These are phyloP conservation scores for Styela plicata DNA, from an alignment of 23 tunicate species.

Conservation along the genomic window DNA sequence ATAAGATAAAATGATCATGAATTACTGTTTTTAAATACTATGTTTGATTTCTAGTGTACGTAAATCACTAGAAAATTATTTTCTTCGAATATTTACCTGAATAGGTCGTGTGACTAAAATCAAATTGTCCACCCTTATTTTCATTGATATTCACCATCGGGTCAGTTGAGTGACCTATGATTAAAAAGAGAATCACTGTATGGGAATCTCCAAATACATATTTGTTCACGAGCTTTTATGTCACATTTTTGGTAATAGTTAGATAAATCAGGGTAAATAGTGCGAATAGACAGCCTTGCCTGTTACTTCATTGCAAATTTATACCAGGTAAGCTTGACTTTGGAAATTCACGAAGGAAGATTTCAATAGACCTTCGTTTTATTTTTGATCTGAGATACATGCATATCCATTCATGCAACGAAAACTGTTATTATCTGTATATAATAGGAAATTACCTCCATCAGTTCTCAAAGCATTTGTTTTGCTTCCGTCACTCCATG, in stretches of 20 bases:
- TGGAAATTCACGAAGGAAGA: background rate
- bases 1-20: no score
- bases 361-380: background rate
- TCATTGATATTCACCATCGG: background rate
- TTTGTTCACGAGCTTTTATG: background rate
- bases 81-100: background rate
- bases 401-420: background rate
- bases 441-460: no score
- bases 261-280: background rate
- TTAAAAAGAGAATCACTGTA: background rate
- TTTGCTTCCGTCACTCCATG: background rate
- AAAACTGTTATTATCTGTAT: background rate
- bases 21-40: no score
- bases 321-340: no score
- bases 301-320: no score
- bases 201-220: background rate
- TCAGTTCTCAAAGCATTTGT: background rate
- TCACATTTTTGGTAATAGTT: background rate
- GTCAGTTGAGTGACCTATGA: background rate
- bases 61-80: background rate
- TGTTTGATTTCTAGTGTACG: background rate
- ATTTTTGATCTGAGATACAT: background rate
- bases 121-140: background rate
- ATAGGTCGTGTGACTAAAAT: background rate
- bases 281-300: no score